Percentiles rank a stretch among this genome's conserved stretches.
phyloP scores from a whole-genome alignment of 2,888 invertebrate genomes.

The Ormyrus thymus region DNA sequence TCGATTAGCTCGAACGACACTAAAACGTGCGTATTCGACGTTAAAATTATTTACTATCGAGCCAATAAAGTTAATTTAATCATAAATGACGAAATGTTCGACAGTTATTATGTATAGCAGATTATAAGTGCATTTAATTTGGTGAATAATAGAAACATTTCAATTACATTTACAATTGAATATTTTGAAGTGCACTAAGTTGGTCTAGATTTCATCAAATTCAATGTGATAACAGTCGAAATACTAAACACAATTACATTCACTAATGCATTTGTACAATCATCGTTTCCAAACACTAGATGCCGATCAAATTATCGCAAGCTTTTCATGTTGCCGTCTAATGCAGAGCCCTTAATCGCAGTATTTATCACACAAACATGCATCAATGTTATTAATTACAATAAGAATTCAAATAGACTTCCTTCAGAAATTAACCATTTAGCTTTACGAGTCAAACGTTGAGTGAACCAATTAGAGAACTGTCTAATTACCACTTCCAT shows the following conservation, averaged over 20 bases:
- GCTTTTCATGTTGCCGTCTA: too few species aligned
- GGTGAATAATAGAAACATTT: background rate
- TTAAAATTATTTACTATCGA: too few species aligned
- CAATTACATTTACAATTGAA: background rate
- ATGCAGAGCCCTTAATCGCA: too few species aligned
- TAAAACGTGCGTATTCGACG: too few species aligned
- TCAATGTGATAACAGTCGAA: background rate
- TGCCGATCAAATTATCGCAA: too few species aligned
- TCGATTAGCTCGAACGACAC: background rate
- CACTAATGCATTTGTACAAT: constrained; percentile 5
- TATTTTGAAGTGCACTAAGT: background rate
- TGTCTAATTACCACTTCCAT: background rate
- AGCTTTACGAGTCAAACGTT: background rate
- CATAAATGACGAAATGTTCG: background rate
- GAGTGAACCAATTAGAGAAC: too few species aligned
- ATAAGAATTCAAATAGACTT: too few species aligned
- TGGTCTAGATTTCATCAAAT: constrained; percentile 23
- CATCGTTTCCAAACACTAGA: background rate
- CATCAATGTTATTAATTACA: too few species aligned
- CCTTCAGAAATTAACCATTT: background rate
- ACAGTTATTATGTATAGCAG: background rate
- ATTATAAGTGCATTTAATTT: background rate
- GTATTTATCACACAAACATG: too few species aligned
- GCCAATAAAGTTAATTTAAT: too few species aligned
- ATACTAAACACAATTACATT: constrained; percentile 9